Evolutionary conservation across 2,797 vertebrate genomes (phyloP).

Genomic region (Thunnus albacares): DNA sequence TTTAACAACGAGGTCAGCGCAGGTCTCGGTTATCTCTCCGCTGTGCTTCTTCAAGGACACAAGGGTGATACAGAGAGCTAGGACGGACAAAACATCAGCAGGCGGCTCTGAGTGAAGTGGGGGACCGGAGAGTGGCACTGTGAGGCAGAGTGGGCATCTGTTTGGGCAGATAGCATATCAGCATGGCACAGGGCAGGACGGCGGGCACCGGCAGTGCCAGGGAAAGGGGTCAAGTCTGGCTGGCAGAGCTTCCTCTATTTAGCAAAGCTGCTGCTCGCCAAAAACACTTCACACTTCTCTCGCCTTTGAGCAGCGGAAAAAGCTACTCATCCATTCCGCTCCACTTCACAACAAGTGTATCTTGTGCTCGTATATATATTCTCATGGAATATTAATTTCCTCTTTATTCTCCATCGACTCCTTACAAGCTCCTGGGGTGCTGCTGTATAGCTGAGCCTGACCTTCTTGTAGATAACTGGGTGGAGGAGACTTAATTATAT

Average conservation of each 20-base stretch:
- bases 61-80: constrained; percentile 22
- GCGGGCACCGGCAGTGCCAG: constrained; percentile 56
- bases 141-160: constrained; percentile 74
- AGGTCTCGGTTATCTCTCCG: constrained; percentile 23
- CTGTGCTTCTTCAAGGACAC: constrained; percentile 58
- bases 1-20: constrained; percentile 37
- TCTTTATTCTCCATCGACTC: constrained; percentile 18
- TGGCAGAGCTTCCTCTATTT: constrained; percentile 59
- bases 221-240: constrained; percentile 69
- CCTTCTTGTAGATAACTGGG: constrained; percentile 31
- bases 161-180: constrained; percentile 81
- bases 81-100: constrained; percentile 70
- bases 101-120: constrained; percentile 47
- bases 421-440: constrained; percentile 6
- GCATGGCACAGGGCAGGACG: constrained; percentile 67
- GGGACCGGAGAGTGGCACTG: constrained; percentile 36
- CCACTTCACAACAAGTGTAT: constrained; percentile 45
- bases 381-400: constrained; percentile 53
- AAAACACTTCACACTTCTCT: constrained; percentile 54
- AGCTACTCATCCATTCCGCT: constrained; percentile 36
- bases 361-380: constrained; percentile 14
- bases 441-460: constrained; percentile 36
- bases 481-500: constrained; percentile 41
- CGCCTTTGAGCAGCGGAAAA: constrained; percentile 29
- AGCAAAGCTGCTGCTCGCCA: constrained; percentile 51